These are phyloP conservation scores for Pogona vitticeps DNA, from an alignment of 2,113 vertebrate genomes.

Conservation along the genomic window DNA sequence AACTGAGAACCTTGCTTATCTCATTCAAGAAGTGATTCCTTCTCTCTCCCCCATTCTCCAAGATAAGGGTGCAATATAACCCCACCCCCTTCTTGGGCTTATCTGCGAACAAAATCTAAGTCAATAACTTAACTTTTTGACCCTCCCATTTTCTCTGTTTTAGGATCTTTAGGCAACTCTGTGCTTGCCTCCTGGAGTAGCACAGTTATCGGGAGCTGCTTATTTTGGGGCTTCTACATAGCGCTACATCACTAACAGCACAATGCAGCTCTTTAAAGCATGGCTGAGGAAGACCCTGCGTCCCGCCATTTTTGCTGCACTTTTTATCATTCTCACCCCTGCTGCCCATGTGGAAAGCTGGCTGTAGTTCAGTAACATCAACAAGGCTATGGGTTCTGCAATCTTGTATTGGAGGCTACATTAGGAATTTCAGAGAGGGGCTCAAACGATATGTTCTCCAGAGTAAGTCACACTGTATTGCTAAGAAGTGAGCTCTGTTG, in stretches of 20 bases:
- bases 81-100: background rate
- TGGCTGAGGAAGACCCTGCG: background rate
- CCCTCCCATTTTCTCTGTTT: background rate
- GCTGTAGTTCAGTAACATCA: background rate
- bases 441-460: background rate
- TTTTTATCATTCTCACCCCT: background rate
- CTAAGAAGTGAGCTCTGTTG: background rate
- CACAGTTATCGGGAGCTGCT: background rate
- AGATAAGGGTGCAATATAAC: constrained; percentile 14
- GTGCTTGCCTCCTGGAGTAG: background rate
- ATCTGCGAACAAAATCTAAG: background rate
- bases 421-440: background rate
- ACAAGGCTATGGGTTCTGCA: background rate
- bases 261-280: background rate
- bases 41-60: too few relatives aligned
- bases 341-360: too few relatives aligned
- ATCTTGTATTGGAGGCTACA: background rate
- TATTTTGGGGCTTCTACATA: background rate
- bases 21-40: constrained; percentile 3
- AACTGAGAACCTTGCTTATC: background rate
- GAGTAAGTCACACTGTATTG: background rate
- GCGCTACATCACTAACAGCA: background rate
- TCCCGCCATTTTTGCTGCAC: background rate
- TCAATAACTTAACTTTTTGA: background rate
- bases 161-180: background rate